These are phyloP conservation scores for Typhlomys cinereus DNA, from an alignment of 2,113 vertebrate genomes.

Conservation along the genomic window DNA sequence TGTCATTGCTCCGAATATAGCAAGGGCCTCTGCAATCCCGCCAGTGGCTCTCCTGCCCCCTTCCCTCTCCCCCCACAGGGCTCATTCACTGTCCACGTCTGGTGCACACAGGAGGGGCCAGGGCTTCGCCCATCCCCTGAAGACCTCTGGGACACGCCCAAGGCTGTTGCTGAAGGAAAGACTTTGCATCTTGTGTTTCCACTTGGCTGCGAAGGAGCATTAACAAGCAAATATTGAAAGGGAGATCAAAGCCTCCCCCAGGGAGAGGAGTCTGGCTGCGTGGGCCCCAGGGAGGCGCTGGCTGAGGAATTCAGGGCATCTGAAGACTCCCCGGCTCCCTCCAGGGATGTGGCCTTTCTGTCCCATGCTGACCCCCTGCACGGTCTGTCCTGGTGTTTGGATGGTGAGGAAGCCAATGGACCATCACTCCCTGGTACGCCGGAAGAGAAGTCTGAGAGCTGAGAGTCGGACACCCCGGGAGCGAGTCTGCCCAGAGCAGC, in stretches of 20 bases:
- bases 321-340: too few relatives aligned
- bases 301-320: background rate
- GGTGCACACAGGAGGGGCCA: rapidly evolving
- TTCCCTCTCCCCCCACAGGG: background rate
- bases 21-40: rapidly evolving
- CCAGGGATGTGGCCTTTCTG: too few relatives aligned
- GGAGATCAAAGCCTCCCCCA: background rate
- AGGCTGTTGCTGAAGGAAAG: background rate
- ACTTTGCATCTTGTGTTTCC: background rate
- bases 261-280: background rate
- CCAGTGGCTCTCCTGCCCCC: too few relatives aligned
- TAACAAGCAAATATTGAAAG: background rate
- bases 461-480: background rate
- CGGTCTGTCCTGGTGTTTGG: background rate
- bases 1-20: too few relatives aligned
- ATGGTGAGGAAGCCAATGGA: too few relatives aligned
- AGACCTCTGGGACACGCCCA: background rate
- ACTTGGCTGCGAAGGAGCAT: background rate
- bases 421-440: rapidly evolving
- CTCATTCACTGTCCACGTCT: background rate
- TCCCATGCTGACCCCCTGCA: too few relatives aligned
- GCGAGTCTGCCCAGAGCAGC: background rate
- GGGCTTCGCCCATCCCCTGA: background rate
- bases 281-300: background rate
- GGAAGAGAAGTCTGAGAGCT: background rate